Base-by-base conservation (phyloP, 1,140 invertebrate species). In the Holotrichia oblita region DNA sequence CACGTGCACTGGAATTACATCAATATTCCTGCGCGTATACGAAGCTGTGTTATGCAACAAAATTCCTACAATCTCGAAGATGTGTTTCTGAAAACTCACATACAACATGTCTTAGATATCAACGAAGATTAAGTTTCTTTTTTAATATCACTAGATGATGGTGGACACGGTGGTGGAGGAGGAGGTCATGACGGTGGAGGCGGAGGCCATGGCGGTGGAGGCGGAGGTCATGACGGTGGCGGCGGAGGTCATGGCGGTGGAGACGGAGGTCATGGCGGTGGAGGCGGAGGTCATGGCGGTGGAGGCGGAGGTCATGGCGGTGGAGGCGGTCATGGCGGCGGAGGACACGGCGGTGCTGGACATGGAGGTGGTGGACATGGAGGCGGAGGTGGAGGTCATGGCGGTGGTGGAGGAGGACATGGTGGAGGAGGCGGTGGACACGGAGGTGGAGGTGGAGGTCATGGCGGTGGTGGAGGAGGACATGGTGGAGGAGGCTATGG, bases 361-460 rank as follows among this genome's bases (percentile, higher is more conserved):
- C 20, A 6, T 8, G n/a, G 20, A 12, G 61, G 61, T 6, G 61
- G 61, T 12, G 17, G 20, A n/a, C n/a, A 20, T 22, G 22, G 12
- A 4, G 61, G 20, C 17, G 20, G 20, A 8, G 61, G 61, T 7
- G 61, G 61, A 22, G 17, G 20, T 0, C n/a, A 20, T 2, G 22
- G 27, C 20, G 78, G 14, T 59, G 79, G 69, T 22, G 77, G 77
- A 14, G 34, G 55, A 7, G 69, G 64, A 7, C 27, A 59, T 22
- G 17, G 61, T 10, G 20, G 64, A n/a, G n/a, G n/a, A n/a, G n/a
- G n/a, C n/a, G n/a, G n/a, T n/a, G n/a, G n/a, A n/a, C n/a, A n/a
- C n/a, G n/a, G n/a, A n/a, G n/a, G n/a, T n/a, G n/a, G n/a, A n/a
- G n/a, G n/a, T n/a, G n/a, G n/a, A n/a, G n/a, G n/a, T n/a, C n/a